phyloP scores from a whole-genome alignment of 2,888 invertebrate genomes.

The Crossocerus cetratus region DNA sequence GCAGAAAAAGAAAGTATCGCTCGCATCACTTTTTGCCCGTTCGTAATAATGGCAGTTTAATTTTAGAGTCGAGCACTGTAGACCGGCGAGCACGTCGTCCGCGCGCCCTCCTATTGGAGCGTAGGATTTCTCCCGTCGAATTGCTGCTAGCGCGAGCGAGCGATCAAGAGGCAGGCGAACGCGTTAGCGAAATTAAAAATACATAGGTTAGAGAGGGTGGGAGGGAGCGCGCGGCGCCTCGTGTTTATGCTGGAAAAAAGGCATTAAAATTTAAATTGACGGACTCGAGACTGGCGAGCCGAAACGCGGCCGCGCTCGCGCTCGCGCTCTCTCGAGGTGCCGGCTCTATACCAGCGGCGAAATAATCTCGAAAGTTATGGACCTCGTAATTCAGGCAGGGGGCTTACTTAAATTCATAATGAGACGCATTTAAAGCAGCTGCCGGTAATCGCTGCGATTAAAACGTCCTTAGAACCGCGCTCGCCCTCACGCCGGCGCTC shows the following conservation, averaged over 20 bases:
- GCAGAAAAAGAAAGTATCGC: not conserved
- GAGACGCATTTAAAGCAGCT: constrained; percentile 68
- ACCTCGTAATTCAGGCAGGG: constrained; percentile 57
- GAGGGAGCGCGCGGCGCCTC: not conserved
- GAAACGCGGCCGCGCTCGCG: not conserved
- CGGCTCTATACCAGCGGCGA: constrained; percentile 9
- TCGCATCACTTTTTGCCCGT: constrained; percentile 11
- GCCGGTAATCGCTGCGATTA: constrained; percentile 68
- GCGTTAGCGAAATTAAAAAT: constrained; percentile 23
- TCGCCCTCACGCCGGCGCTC: constrained; percentile 30
- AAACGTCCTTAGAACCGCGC: constrained; percentile 64
- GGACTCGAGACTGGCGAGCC: constrained; percentile 48
- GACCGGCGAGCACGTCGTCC: not conserved
- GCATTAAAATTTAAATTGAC: constrained; percentile 60
- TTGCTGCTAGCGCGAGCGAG: too few species aligned
- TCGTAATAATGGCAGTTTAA: constrained; percentile 12
- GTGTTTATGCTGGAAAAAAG: constrained; percentile 36
- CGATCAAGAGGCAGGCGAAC: constrained; percentile 11
- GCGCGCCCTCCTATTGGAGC: too few species aligned
- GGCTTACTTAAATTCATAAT: constrained; percentile 65
- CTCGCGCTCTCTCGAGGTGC: too few species aligned
- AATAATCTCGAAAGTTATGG: constrained; percentile 61
- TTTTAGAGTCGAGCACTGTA: not conserved
- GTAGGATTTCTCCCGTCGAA: not conserved
- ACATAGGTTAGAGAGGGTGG: constrained; percentile 13